Conservation (phyloP, 1,140 invertebrate species). For the Mactra quadrangularis region DNA sequence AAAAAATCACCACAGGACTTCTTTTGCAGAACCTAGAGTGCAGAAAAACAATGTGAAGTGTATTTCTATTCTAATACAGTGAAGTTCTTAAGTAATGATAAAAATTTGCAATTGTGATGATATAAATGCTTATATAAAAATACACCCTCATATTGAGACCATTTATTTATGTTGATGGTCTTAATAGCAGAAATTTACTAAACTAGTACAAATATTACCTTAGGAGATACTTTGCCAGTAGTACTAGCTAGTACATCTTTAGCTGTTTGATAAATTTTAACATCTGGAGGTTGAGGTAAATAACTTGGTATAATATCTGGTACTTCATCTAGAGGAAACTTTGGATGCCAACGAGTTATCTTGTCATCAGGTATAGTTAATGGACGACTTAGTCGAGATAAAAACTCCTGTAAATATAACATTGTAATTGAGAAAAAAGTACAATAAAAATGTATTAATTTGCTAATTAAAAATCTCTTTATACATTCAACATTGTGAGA, state of each 20-base stretch:
- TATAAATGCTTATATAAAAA: too few relatives aligned
- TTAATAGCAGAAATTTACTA: neutral
- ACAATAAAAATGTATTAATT: too few relatives aligned
- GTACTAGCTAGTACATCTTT: constrained; percentile 89
- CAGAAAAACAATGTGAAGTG: too few relatives aligned
- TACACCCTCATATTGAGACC: too few relatives aligned
- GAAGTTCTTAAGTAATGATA: too few relatives aligned
- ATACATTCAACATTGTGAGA: too few relatives aligned
- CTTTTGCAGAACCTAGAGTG: too few relatives aligned
- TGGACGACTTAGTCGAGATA: constrained; percentile 89
- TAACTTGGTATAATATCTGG: constrained; percentile 88
- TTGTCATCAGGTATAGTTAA: constrained; percentile 89
- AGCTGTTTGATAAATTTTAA: constrained; percentile 89
- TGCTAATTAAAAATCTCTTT: too few relatives aligned
- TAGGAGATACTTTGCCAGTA: constrained; percentile 75
- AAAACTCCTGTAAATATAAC: constrained; percentile 87
- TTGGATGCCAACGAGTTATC: constrained; percentile 95
- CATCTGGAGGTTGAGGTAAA: constrained; percentile 90
- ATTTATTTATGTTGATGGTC: neutral
- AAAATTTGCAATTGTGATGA: too few relatives aligned
- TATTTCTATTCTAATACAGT: too few relatives aligned
- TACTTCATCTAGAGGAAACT: constrained; percentile 93
- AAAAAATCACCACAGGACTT: too few relatives aligned
- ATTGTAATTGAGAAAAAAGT: too few relatives aligned
- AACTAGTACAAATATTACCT: constrained; percentile 58